Percentiles rank a stretch among this genome's conserved stretches.
These are phyloP conservation scores for Entomyzon cyanotis DNA, from an alignment of 2,113 vertebrate genomes.

Conservation along the genomic window DNA sequence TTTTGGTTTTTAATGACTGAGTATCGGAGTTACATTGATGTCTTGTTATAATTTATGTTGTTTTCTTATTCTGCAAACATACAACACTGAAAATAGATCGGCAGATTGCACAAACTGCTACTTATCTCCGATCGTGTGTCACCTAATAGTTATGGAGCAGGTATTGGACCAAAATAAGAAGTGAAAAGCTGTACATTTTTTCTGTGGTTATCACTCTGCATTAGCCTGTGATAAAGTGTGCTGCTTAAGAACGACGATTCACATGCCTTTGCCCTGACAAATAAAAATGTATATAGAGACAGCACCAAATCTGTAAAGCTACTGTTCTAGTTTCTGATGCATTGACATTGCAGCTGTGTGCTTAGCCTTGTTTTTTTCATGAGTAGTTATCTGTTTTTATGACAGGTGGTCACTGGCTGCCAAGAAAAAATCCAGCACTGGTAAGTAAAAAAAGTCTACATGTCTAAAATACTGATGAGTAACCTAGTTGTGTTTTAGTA, in stretches of 20 bases:
- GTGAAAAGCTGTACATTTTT: constrained; percentile 74
- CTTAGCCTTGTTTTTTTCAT: constrained; percentile 73
- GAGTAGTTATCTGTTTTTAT: constrained; percentile 83
- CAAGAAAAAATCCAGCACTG: constrained; percentile 91
- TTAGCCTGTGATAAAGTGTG: constrained; percentile 73
- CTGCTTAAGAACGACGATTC: constrained; percentile 62
- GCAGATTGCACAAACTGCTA: constrained; percentile 68
- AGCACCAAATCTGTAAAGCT: constrained; percentile 70
- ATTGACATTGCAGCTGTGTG: constrained; percentile 72
- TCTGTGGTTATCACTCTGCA: constrained; percentile 72
- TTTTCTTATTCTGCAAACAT: constrained; percentile 66
- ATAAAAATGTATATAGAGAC: constrained; percentile 73
- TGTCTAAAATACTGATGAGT: constrained; percentile 62
- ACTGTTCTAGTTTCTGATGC: constrained; percentile 67
- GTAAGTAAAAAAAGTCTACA: constrained; percentile 83
- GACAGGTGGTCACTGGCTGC: constrained; percentile 96
- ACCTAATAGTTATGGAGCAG: constrained; percentile 69
- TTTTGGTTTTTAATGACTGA: constrained; percentile 33
- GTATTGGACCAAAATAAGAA: constrained; percentile 67
- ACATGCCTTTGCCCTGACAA: constrained; percentile 70
- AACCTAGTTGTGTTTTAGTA: constrained; percentile 34
- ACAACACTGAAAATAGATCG: constrained; percentile 69
- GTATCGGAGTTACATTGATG: constrained; percentile 48
- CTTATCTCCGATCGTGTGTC: constrained; percentile 75
- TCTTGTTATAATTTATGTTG: constrained; percentile 67